phyloP scores from a whole-genome alignment of 2,113 vertebrate genomes.

The Colossoma macropomum region DNA sequence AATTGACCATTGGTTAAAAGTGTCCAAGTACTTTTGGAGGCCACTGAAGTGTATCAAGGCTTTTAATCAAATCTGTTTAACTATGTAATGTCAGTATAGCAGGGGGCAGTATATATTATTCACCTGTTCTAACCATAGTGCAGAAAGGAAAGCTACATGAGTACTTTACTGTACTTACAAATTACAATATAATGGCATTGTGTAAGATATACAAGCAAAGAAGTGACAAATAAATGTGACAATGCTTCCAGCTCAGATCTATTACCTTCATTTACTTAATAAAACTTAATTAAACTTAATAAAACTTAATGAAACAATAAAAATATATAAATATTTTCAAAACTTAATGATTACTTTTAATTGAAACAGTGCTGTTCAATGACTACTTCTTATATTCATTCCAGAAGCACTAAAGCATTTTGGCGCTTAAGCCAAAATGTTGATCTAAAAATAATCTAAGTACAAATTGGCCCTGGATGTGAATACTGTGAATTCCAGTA shows the following conservation, averaged over 20 bases:
- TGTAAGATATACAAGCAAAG: not conserved
- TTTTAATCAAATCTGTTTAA: not conserved
- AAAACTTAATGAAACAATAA: not conserved
- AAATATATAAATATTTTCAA: not conserved
- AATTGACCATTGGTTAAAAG: too few relatives aligned
- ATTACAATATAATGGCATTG: too few relatives aligned
- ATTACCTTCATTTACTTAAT: not conserved
- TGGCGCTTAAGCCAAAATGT: not conserved
- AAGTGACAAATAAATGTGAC: not conserved
- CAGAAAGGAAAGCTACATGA: not conserved
- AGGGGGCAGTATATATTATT: not conserved
- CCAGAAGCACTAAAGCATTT: not conserved
- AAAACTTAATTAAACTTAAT: not conserved
- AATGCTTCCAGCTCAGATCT: not conserved
- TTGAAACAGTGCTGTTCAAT: not conserved
- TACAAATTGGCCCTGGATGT: not conserved
- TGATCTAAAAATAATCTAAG: not conserved
- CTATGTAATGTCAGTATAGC: not conserved
- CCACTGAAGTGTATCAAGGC: not conserved
- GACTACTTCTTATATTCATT: not conserved
- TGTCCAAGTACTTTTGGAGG: too few relatives aligned
- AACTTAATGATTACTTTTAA: not conserved
- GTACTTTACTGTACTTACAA: not conserved
- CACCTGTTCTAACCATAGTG: not conserved
- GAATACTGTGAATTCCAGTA: constrained; percentile 40